Conservation (phyloP, 2,113 vertebrate species). For the Sinocyclocheilus maitianheensis region DNA sequence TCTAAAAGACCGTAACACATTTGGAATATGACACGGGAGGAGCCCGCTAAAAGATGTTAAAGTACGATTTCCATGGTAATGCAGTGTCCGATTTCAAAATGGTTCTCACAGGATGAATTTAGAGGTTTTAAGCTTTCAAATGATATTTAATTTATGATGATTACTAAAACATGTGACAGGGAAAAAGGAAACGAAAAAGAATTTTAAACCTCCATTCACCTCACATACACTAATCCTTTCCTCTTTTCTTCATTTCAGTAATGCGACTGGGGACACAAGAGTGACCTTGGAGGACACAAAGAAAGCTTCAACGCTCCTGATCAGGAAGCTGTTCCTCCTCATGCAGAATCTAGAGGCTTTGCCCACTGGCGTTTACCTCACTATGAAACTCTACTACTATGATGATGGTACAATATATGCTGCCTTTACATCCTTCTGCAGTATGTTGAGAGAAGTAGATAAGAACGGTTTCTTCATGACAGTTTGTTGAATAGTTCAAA, state of each 20-base stretch:
- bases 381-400: constrained; percentile 95
- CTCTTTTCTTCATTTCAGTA: constrained; percentile 59
- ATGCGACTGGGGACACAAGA: constrained; percentile 61
- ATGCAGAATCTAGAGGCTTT: constrained; percentile 88
- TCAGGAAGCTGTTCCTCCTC: constrained; percentile 91
- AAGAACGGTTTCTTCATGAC: neutral
- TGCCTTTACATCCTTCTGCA: neutral
- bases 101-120: too few species aligned
- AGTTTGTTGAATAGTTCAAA: neutral
- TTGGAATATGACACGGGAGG: too few species aligned
- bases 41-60: too few species aligned
- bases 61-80: too few species aligned
- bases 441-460: neutral
- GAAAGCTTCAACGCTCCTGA: constrained; percentile 88
- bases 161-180: too few species aligned
- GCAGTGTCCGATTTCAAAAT: too few species aligned
- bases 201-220: neutral
- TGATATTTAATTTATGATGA: too few species aligned
- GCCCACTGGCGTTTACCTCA: constrained; percentile 84
- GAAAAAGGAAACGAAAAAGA: too few species aligned
- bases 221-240: neutral
- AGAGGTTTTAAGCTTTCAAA: too few species aligned
- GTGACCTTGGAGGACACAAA: constrained; percentile 80
- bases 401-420: constrained; percentile 80
- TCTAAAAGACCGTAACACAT: too few species aligned